Percentiles rank a stretch among this genome's conserved stretches.
phyloP scores from a whole-genome alignment of 1,140 invertebrate species.

The Drosophila eugracilis region DNA sequence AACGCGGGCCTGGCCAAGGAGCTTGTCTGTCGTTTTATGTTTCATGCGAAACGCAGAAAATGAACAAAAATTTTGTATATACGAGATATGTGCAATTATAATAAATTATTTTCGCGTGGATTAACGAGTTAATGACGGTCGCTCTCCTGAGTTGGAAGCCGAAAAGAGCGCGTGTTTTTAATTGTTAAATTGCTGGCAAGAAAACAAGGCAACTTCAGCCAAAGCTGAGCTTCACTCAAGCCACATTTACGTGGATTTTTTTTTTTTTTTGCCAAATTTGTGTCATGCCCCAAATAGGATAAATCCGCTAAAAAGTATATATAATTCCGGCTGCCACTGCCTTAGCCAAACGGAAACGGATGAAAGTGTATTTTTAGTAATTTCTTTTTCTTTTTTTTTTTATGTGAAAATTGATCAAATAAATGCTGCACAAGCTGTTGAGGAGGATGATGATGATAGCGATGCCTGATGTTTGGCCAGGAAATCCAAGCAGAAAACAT shows the following conservation, averaged over 20 bases:
- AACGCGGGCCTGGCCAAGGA: conserved; percentile 36
- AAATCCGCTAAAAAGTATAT: conserved; percentile 61
- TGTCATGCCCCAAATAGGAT: conserved; percentile 81
- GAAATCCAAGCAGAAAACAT: conserved; percentile 61
- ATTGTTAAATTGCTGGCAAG: conserved; percentile 79
- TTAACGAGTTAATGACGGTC: conserved; percentile 79
- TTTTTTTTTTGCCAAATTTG: conserved; percentile 81
- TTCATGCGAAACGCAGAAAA: conserved; percentile 70
- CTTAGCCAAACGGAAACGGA: conserved; percentile 51
- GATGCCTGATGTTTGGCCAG: conserved; percentile 64
- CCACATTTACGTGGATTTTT: conserved; percentile 32
- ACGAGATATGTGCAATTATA: conserved; percentile 77
- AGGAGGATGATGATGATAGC: conserved; percentile 16
- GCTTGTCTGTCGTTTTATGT: conserved; percentile 43
- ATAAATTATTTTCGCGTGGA: conserved; percentile 82
- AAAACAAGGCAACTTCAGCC: conserved; percentile 52
- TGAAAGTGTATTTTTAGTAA: conserved; percentile 45
- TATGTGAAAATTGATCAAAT: conserved; percentile 33
- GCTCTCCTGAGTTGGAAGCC: conserved; percentile 40
- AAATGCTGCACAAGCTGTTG: conserved; percentile 6
- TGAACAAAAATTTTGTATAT: conserved; percentile 56
- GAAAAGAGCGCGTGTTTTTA: conserved; percentile 80
- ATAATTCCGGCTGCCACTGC: conserved; percentile 50
- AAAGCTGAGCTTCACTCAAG: conserved; percentile 21
- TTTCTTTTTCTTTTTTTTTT: no score